These are phyloP conservation scores for Brachionus angularis DNA, from an alignment of 1,140 invertebrate species.

Conservation along the genomic window DNA sequence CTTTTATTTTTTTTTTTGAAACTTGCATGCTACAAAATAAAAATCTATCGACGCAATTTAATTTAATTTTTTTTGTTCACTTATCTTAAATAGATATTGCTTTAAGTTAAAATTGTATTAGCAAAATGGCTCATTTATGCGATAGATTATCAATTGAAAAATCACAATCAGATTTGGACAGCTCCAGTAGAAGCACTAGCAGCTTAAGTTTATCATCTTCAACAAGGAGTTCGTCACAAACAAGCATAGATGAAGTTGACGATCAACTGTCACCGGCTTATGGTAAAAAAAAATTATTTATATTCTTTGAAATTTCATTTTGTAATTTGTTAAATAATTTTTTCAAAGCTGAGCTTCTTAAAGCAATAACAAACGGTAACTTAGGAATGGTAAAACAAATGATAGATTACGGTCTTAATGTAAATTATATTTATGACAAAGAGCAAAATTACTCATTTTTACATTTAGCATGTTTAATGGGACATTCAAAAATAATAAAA, in stretches of 20 bases:
- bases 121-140: slow-evolving; percentile 16
- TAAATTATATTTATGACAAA: slow-evolving; percentile 41
- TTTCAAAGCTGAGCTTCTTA: slow-evolving; percentile 25
- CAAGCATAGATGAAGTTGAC: slow-evolving; percentile 23
- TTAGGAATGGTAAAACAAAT: slow-evolving; percentile 40
- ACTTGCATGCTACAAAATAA: too few species aligned
- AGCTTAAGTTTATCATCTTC: slow-evolving; percentile 18
- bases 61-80: too few species aligned
- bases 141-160: slow-evolving; percentile 28
- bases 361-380: slow-evolving; percentile 31
- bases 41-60: slow-evolving; percentile 36
- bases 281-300: background rate
- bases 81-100: slow-evolving; percentile 7
- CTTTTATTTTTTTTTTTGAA: too few species aligned
- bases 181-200: slow-evolving; percentile 9
- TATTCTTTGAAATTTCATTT: background rate
- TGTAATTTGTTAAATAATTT: background rate
- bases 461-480: slow-evolving; percentile 40
- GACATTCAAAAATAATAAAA: slow-evolving; percentile 38
- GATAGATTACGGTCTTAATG: slow-evolving; percentile 34
- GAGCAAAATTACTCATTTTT: slow-evolving; percentile 40
- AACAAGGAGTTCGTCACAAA: slow-evolving; percentile 18
- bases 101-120: slow-evolving; percentile 29
- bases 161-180: slow-evolving; percentile 11
- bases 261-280: slow-evolving; percentile 37